Conservation (phyloP, 92 coral and sea anemone genomes). For the Meandrina meandrites region DNA sequence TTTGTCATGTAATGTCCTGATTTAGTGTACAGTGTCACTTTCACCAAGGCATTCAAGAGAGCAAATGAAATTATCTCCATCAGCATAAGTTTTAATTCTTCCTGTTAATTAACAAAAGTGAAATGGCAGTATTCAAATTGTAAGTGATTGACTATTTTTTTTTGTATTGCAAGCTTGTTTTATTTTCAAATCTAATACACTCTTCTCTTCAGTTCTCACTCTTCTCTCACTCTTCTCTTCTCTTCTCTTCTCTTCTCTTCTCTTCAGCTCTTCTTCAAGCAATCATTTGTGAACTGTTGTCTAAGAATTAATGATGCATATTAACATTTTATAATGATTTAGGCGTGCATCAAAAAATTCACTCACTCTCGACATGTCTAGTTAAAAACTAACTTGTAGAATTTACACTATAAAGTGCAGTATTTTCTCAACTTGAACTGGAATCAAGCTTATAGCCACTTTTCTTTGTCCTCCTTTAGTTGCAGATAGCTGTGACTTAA, state of each 20-base stretch:
- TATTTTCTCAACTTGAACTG: background rate
- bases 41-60: too few relatives aligned
- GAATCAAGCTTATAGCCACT: background rate
- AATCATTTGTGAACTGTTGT: background rate
- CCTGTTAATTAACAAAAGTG: too few relatives aligned
- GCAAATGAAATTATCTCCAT: too few relatives aligned
- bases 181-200: conserved; percentile 11
- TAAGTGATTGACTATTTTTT: too few relatives aligned
- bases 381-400: background rate
- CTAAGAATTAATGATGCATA: background rate
- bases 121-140: too few relatives aligned
- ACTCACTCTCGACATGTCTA: background rate
- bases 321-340: background rate
- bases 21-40: too few relatives aligned
- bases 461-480: background rate
- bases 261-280: background rate
- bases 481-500: background rate
- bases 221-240: too few relatives aligned
- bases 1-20: too few relatives aligned
- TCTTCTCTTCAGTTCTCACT: too few relatives aligned
- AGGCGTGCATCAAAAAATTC: background rate
- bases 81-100: too few relatives aligned
- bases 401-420: background rate
- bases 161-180: background rate
- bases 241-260: too few relatives aligned